These are phyloP conservation scores for Mixornis gularis DNA, from an alignment of 2,113 vertebrate genomes.

Conservation along the genomic window DNA sequence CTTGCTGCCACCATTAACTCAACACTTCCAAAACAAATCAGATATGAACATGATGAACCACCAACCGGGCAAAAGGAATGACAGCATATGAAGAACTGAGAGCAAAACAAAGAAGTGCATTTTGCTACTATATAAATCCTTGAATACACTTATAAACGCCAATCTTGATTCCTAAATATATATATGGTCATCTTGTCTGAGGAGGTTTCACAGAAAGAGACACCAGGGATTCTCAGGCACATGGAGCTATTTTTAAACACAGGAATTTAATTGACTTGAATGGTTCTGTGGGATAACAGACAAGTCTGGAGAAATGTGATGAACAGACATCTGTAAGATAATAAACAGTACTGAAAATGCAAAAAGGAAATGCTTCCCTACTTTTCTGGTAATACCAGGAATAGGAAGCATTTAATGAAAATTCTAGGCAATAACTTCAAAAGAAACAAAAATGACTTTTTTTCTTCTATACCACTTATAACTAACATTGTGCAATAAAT, in stretches of 20 bases:
- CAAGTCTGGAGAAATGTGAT: background rate
- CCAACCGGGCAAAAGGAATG: accelerated
- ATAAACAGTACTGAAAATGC: background rate
- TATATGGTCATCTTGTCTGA: background rate
- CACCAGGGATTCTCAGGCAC: background rate
- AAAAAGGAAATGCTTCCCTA: background rate
- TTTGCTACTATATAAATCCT: background rate
- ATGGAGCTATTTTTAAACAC: background rate
- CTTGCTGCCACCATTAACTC: background rate
- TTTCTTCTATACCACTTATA: background rate
- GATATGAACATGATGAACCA: background rate
- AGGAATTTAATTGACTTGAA: background rate
- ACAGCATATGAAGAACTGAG: background rate
- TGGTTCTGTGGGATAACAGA: background rate
- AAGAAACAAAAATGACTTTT: background rate
- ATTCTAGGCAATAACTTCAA: background rate
- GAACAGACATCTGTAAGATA: background rate
- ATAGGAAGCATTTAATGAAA: background rate
- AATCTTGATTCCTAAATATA: background rate
- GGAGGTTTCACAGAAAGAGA: background rate
- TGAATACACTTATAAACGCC: background rate
- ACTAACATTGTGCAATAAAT: background rate
- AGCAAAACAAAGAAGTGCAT: background rate
- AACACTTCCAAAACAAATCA: background rate
- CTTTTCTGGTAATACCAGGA: background rate